Evolutionary conservation across 1,140 invertebrate species (phyloP), one percentile per base, ranked within the genome.

Genomic region (Aethina tumida): DNA sequence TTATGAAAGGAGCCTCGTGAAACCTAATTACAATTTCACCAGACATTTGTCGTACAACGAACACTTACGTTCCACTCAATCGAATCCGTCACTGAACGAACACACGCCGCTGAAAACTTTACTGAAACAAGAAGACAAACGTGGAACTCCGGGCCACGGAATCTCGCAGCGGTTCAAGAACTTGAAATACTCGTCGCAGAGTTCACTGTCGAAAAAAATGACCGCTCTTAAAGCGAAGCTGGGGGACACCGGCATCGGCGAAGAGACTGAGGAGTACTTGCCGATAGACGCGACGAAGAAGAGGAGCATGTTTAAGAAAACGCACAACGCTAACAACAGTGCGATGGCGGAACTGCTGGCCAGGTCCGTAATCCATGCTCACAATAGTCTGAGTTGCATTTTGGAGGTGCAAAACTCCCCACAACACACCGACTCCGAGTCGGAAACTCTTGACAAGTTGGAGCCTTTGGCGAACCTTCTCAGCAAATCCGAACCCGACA

Each of bases 341-440:
- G 61, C 65, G 2, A 77, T 79, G 67, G 74, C 73, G 2, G 71
- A 75, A 6, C 64, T 77, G 35, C 56, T 81, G 13, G 77, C 77
- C 2, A 63, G 72, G 41, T 77, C 75, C 4, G 67, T 80, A 1
- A 68, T 74, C 39, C 65, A 68, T 27, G 68, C 65, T 4, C 74
- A 75, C 28, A 70, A 67, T n/a, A 74, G 67, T 41, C 53, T 80
- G 5, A 72, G 43, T 24, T 52, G 50, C 35, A 55, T 57, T 35
- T 32, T 49, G 19, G 53, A 57, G 43, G 33, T 39, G 21, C 51
- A 42, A 29, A 41, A 42, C 38, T 13, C 34, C 12, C 15, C 43
- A 13, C 39, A 62, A 58, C 30, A 47, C 13, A 41, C 47, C 12
- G 50, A 47, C 31, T 29, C 32, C 24, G 28, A 22, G 2, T 12